These are phyloP conservation scores for Notocelia uddmanniana DNA, from an alignment of 2,888 invertebrate species.

Conservation along the genomic window DNA sequence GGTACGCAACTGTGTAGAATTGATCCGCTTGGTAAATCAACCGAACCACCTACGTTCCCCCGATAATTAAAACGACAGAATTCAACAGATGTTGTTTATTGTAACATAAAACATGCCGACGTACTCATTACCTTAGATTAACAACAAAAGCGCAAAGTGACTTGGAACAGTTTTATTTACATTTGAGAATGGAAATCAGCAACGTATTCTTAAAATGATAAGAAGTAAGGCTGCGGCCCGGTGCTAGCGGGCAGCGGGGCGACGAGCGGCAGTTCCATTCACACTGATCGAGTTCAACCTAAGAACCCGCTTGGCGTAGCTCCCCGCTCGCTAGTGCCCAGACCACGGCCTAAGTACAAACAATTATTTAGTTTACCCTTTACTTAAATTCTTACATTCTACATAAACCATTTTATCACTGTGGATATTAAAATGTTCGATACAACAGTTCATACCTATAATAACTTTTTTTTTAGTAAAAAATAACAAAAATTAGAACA, in stretches of 20 bases:
- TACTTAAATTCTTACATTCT: slow-evolving; percentile 22
- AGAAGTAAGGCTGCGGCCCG: not conserved
- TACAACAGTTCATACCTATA: not conserved
- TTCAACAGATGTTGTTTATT: slow-evolving; percentile 71
- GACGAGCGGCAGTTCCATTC: too few species aligned
- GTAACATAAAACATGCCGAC: slow-evolving; percentile 68
- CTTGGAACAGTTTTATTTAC: slow-evolving; percentile 62
- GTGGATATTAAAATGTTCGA: not conserved
- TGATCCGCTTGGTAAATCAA: too few species aligned
- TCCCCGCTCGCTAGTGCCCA: too few species aligned
- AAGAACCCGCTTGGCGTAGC: too few species aligned
- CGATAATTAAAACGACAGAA: not conserved
- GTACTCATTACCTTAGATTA: slow-evolving; percentile 69
- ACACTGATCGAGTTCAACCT: too few species aligned
- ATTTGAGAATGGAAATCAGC: slow-evolving; percentile 57
- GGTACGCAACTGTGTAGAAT: too few species aligned
- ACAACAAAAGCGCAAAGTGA: slow-evolving; percentile 70
- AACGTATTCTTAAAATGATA: slow-evolving; percentile 50
- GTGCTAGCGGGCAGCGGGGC: too few species aligned
- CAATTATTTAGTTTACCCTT: not conserved
- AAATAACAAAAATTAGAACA: not conserved
- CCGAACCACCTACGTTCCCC: too few species aligned
- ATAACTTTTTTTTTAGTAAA: too few species aligned
- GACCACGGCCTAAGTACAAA: slow-evolving; percentile 12
- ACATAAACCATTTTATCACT: slow-evolving; percentile 12